Evolutionary conservation across 1,140 invertebrate genomes (phyloP).

Genomic region (Fopius arisanus): DNA sequence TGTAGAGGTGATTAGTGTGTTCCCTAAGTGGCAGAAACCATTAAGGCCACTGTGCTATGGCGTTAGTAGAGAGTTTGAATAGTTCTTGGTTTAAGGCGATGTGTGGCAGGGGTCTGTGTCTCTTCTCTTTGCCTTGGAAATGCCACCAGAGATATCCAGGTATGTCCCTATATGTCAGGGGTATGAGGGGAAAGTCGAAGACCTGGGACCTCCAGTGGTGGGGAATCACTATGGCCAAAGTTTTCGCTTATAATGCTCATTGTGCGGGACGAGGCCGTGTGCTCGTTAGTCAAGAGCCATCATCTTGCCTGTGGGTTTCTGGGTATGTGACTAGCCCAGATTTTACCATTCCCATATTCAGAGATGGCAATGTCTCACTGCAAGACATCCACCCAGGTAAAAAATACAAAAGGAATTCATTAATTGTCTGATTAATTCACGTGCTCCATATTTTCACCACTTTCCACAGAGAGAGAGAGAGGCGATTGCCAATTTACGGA

Average conservation of each 20-base stretch:
- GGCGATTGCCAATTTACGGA: no score
- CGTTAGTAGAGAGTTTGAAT: constrained; percentile 6
- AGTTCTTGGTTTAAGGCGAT: constrained; percentile 11
- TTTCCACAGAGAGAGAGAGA: no score
- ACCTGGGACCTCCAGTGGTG: neutral
- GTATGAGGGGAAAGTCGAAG: neutral
- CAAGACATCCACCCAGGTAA: neutral
- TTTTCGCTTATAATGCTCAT: constrained; percentile 9
- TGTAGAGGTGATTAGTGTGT: neutral
- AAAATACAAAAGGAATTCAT: neutral
- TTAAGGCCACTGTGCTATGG: constrained; percentile 11
- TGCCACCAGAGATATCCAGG: neutral
- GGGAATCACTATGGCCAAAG: neutral
- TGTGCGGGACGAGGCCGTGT: constrained; percentile 2
- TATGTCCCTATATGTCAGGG: neutral
- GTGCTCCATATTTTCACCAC: neutral
- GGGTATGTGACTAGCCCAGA: constrained; percentile 1
- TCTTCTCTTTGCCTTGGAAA: neutral
- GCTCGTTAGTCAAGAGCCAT: constrained; percentile 10
- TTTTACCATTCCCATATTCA: neutral
- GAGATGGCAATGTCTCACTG: neutral
- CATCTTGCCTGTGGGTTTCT: constrained; percentile 3
- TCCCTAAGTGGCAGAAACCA: constrained; percentile 14
- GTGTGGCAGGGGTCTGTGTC: neutral
- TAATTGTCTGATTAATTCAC: neutral